A percentile compares a stretch with the other conserved stretches of the same genome.
These are phyloP conservation scores for Alouatta palliata DNA, from an alignment of 2,113 vertebrate genomes.

Conservation along the genomic window DNA sequence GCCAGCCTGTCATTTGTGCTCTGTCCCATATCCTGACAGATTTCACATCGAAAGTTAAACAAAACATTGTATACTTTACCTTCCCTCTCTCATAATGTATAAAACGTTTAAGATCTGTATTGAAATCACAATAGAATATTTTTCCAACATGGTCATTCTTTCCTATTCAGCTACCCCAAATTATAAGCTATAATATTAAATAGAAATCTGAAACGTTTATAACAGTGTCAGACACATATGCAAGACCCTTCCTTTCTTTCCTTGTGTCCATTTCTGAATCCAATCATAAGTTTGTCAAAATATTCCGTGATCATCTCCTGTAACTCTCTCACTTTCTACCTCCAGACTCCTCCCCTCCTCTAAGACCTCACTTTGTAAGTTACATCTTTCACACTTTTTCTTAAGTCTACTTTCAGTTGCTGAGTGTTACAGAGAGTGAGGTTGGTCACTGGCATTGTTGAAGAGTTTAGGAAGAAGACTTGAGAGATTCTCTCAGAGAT, in stretches of 20 bases:
- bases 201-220: not conserved
- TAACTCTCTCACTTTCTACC: not conserved
- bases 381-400: not conserved
- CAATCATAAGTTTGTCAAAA: not conserved
- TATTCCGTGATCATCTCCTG: not conserved
- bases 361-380: not conserved
- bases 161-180: not conserved
- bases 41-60: not conserved
- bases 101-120: not conserved
- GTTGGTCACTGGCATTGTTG: not conserved
- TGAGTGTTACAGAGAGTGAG: not conserved
- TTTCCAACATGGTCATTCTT: not conserved
- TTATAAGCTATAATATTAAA: not conserved
- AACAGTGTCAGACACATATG: not conserved
- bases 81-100: not conserved
- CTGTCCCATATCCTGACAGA: not conserved
- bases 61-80: not conserved
- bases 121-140: not conserved
- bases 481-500: not conserved
- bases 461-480: not conserved
- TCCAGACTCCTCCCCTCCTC: not conserved
- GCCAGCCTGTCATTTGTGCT: not conserved
- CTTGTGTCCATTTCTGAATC: accelerated
- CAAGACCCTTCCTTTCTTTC: not conserved
- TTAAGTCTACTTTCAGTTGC: not conserved